Conservation (phyloP, 2,888 invertebrate genomes). For the Priocnemis perturbator region DNA sequence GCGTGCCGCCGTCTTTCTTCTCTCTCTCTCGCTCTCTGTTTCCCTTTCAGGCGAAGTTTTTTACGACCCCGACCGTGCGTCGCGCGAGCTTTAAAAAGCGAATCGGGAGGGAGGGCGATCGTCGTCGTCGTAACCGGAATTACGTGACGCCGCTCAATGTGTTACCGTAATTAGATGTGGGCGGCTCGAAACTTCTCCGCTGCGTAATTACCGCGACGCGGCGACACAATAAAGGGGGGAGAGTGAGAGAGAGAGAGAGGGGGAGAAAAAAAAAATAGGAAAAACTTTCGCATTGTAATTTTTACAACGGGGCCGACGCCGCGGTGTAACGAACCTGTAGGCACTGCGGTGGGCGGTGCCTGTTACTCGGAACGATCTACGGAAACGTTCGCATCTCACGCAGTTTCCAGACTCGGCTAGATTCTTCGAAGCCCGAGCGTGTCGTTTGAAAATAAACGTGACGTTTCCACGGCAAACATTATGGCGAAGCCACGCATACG, state of each 20-base stretch:
- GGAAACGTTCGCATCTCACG: constrained; percentile 50
- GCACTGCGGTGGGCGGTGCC: constrained; percentile 8
- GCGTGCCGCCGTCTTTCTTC: constrained; percentile 4
- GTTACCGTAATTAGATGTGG: constrained; percentile 54
- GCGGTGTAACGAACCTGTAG: too few species aligned
- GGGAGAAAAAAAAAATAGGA: constrained; percentile 18
- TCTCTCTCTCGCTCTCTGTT: too few species aligned
- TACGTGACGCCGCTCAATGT: constrained; percentile 53
- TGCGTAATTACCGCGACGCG: constrained; percentile 46
- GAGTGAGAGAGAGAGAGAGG: constrained; percentile 1
- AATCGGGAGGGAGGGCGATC: constrained; percentile 27
- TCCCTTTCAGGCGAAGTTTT: too few species aligned
- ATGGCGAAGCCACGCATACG: neutral
- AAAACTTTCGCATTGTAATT: constrained; percentile 46
- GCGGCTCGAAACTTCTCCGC: constrained; percentile 50
- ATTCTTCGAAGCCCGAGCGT: constrained; percentile 26
- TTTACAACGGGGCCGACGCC: constrained; percentile 36
- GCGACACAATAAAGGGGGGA: constrained; percentile 15
- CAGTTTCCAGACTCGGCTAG: constrained; percentile 27
- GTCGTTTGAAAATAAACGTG: constrained; percentile 41
- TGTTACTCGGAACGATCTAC: constrained; percentile 21
- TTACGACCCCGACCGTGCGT: constrained; percentile 4
- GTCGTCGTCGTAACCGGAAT: constrained; percentile 29
- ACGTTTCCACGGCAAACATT: constrained; percentile 29
- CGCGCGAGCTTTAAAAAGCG: constrained; percentile 18